Percentiles rank a stretch among this genome's conserved stretches.
These are phyloP conservation scores for Calcarius lapponicus DNA, from an alignment of 2,797 vertebrate species.

Conservation along the genomic window DNA sequence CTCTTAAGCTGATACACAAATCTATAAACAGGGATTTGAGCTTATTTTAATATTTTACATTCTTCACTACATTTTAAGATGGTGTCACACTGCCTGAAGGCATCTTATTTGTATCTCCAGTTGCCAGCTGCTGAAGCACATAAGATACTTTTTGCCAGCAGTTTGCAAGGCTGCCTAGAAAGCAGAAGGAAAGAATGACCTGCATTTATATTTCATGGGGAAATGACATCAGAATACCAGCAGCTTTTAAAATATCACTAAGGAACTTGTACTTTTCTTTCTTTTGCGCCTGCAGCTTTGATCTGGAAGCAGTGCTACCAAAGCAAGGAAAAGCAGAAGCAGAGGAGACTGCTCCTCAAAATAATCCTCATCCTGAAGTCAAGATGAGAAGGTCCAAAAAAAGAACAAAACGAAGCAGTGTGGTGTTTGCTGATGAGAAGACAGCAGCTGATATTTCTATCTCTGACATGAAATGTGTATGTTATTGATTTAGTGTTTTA, in stretches of 20 bases:
- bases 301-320: conserved; percentile 68
- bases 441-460: conserved; percentile 47
- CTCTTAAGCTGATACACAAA: neutral
- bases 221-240: conserved; percentile 26
- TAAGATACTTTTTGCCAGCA: neutral
- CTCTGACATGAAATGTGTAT: conserved; percentile 75
- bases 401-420: conserved; percentile 92
- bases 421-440: conserved; percentile 86
- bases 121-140: neutral
- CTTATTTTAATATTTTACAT: neutral
- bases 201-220: conserved; percentile 28
- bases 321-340: conserved; percentile 66
- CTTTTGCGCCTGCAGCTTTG: conserved; percentile 67
- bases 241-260: conserved; percentile 30
- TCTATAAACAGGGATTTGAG: neutral
- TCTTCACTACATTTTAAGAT: neutral
- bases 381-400: conserved; percentile 91
- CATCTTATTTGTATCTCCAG: neutral
- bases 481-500: conserved; percentile 20
- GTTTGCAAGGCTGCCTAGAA: neutral
- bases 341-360: conserved; percentile 65
- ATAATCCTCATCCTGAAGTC: conserved; percentile 84
- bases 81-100: neutral
- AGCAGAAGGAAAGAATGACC: neutral
- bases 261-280: conserved; percentile 16